Evolutionary conservation across 2,888 invertebrate species (phyloP).

Genomic region (Ennomos fuscantarius): DNA sequence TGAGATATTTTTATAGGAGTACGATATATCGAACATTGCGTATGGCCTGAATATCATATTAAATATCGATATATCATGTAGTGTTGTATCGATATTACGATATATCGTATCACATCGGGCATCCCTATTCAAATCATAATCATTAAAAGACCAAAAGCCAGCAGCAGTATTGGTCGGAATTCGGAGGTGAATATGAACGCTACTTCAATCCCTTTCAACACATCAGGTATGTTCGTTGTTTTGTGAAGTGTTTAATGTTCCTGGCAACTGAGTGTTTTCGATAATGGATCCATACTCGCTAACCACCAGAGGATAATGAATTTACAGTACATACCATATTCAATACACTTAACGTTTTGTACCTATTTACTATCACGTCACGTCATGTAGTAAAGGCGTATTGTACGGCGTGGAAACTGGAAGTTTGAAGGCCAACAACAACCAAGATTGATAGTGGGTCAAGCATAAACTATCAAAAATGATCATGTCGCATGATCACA

Average conservation of each 20-base stretch:
- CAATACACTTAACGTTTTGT: constrained; percentile 3
- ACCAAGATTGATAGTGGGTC: constrained; percentile 2
- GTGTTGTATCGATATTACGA: too few relatives aligned
- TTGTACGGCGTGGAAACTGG: constrained; percentile 2
- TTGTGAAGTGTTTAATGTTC: constrained; percentile 19
- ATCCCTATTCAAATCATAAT: constrained; percentile 15
- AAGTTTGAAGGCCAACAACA: constrained; percentile 33
- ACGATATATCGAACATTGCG: too few relatives aligned
- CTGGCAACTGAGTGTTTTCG: background rate
- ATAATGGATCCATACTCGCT: too few relatives aligned
- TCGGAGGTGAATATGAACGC: constrained; percentile 49
- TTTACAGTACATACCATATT: too few relatives aligned
- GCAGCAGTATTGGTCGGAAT: constrained; percentile 12
- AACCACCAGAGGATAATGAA: too few relatives aligned
- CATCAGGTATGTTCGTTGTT: constrained; percentile 49
- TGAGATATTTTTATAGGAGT: too few relatives aligned
- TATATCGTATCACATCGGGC: too few relatives aligned
- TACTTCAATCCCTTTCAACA: constrained; percentile 43
- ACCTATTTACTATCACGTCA: background rate
- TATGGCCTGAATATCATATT: too few relatives aligned
- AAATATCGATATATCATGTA: too few relatives aligned
- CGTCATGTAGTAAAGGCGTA: constrained; percentile 22
- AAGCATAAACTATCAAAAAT: background rate
- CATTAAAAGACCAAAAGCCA: too few relatives aligned
- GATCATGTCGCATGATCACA: background rate